Percentiles rank a stretch among this genome's conserved stretches.
phyloP scores from a whole-genome alignment of 2,797 vertebrate species.

The Sylvilagus floridanus region DNA sequence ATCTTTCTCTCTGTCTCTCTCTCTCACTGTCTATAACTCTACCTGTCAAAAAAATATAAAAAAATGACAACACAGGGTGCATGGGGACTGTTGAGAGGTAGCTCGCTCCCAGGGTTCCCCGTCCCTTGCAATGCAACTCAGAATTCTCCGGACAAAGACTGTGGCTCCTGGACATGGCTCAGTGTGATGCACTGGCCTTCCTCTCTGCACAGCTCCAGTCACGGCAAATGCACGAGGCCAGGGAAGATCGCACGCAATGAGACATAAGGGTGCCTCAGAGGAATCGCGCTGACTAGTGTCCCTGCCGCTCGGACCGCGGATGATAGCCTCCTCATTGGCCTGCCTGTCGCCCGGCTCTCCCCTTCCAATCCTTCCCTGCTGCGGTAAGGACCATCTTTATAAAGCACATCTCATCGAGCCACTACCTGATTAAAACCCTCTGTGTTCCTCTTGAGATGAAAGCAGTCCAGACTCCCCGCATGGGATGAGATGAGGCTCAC shows the following conservation, averaged over 20 bases:
- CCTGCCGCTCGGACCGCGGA: constrained; percentile 9
- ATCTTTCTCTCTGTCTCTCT: too few species aligned
- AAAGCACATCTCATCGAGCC: neutral
- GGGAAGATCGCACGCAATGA: constrained; percentile 56
- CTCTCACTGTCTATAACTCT: too few species aligned
- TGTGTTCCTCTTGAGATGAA: neutral
- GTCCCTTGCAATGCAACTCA: neutral
- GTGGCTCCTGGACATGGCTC: constrained; percentile 1
- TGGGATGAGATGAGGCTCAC: fast-evolving
- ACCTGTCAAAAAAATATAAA: too few species aligned
- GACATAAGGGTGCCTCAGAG: constrained; percentile 11
- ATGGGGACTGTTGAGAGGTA: neutral
- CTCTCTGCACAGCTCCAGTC: neutral
- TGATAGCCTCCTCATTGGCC: constrained; percentile 58
- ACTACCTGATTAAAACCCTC: constrained; percentile 51
- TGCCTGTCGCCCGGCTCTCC: neutral
- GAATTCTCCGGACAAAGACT: neutral
- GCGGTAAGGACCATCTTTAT: neutral
- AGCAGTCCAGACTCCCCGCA: neutral
- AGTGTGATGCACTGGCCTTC: constrained; percentile 13
- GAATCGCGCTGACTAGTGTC: constrained; percentile 57
- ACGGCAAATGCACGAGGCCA: neutral
- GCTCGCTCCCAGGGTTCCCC: neutral
- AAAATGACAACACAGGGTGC: neutral
- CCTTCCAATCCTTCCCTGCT: constrained; percentile 6